Evolutionary conservation across 1,140 invertebrate species (phyloP).

Genomic region (Drosophila tropicalis): DNA sequence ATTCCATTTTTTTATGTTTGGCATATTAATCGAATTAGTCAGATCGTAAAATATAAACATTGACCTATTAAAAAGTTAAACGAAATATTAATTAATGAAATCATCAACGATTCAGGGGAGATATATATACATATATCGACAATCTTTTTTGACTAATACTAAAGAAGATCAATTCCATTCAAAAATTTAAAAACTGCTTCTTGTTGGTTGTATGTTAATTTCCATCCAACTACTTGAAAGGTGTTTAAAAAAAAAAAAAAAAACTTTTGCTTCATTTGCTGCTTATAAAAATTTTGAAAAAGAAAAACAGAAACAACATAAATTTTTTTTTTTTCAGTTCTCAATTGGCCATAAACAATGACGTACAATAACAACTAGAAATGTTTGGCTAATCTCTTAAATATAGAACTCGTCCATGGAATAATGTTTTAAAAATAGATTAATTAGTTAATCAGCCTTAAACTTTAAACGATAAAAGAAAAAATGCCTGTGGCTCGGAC

Average conservation of each 20-base stretch:
- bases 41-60: too few relatives aligned
- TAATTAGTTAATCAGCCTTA: constrained; percentile 42
- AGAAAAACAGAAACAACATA: constrained; percentile 11
- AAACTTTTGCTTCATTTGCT: not conserved
- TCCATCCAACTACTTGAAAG: constrained; percentile 28
- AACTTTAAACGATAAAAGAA: constrained; percentile 19
- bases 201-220: constrained; percentile 15
- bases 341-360: constrained; percentile 51
- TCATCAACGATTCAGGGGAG: too few relatives aligned
- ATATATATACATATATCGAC: too few relatives aligned
- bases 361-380: constrained; percentile 48
- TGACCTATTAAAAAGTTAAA: too few relatives aligned
- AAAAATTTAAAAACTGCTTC: not conserved
- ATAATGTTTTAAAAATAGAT: constrained; percentile 61
- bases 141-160: too few relatives aligned
- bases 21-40: too few relatives aligned
- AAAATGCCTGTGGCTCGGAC: too few relatives aligned
- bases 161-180: too few relatives aligned
- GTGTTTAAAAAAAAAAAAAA: constrained; percentile 30
- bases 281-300: constrained; percentile 24
- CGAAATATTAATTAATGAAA: too few relatives aligned
- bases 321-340: constrained; percentile 16
- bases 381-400: constrained; percentile 53
- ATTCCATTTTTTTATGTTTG: too few relatives aligned
- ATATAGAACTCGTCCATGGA: constrained; percentile 54